A percentile compares a stretch with the other conserved stretches of the same genome.
Evolutionary conservation across 2,113 vertebrate species (phyloP).

Genomic region (Scopus umbretta): DNA sequence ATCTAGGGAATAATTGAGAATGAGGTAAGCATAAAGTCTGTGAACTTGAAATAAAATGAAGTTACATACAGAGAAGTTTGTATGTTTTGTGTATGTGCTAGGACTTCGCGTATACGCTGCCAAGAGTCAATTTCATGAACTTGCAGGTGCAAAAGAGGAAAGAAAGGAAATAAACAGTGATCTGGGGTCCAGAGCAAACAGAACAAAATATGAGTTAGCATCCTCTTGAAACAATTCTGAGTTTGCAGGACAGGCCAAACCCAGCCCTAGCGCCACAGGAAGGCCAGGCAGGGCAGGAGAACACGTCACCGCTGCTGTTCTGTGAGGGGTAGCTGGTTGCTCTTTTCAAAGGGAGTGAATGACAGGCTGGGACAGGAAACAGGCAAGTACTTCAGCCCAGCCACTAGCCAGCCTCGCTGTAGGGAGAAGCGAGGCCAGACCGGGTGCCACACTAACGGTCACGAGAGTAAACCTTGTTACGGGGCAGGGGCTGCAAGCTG

Average conservation of each 20-base stretch:
- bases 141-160: slow-evolving; percentile 34
- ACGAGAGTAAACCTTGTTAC: not conserved
- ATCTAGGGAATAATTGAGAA: slow-evolving; percentile 70
- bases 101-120: not conserved
- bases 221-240: not conserved
- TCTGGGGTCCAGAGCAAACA: not conserved
- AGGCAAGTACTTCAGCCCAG: not conserved
- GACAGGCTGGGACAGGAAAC: not conserved
- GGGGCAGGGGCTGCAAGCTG: too few relatives aligned
- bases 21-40: not conserved
- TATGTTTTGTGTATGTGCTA: not conserved
- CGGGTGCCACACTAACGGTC: too few relatives aligned
- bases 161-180: not conserved
- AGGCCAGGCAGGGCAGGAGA: not conserved
- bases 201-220: not conserved
- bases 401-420: not conserved
- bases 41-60: not conserved
- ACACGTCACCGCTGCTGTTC: not conserved
- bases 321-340: not conserved
- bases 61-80: not conserved
- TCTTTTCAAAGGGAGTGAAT: not conserved
- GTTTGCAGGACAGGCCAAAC: not conserved
- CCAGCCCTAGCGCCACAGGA: not conserved
- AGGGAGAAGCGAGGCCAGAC: not conserved
- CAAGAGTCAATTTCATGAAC: not conserved